Conservation (phyloP, 1,140 invertebrate genomes). For the Drosophila gunungcola region DNA sequence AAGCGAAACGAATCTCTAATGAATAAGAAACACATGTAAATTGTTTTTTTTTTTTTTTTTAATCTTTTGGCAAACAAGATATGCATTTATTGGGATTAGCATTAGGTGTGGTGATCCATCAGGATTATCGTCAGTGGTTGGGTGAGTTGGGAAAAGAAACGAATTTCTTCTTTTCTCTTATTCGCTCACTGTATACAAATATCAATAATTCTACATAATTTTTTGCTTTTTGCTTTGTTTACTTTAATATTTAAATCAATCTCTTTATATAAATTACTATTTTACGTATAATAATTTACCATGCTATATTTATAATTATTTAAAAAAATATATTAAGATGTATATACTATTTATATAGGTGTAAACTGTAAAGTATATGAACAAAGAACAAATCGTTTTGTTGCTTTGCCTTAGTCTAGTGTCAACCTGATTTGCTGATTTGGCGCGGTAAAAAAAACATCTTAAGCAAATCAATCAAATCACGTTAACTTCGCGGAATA, state of each 20-base stretch:
- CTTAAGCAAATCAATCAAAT: conserved; percentile 22
- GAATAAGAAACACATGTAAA: conserved; percentile 78
- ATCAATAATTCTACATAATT: conserved; percentile 25
- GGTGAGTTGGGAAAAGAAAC: background rate
- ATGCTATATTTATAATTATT: conserved; percentile 36
- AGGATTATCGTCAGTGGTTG: conserved; percentile 24
- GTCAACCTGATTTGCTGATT: conserved; percentile 31
- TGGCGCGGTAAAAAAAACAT: conserved; percentile 8
- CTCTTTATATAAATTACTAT: conserved; percentile 42
- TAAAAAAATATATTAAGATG: conserved; percentile 27
- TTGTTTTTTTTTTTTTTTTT: conserved; percentile 65
- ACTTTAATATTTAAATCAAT: conserved; percentile 36
- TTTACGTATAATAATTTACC: conserved; percentile 38
- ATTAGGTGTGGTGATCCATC: conserved; percentile 46
- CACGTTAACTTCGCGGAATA: conserved; percentile 26
- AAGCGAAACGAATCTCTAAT: conserved; percentile 20
- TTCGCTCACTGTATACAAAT: conserved; percentile 11
- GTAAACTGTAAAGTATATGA: conserved; percentile 26
- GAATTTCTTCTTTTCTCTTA: background rate
- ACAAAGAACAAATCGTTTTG: conserved; percentile 50
- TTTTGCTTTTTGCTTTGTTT: conserved; percentile 14
- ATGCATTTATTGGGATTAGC: conserved; percentile 56
- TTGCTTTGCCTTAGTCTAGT: conserved; percentile 56
- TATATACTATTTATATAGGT: conserved; percentile 33
- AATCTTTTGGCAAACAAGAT: conserved; percentile 78